Evolutionary conservation across 2,888 invertebrate species (phyloP).

Genomic region (Gymnoscelis rufifasciata): DNA sequence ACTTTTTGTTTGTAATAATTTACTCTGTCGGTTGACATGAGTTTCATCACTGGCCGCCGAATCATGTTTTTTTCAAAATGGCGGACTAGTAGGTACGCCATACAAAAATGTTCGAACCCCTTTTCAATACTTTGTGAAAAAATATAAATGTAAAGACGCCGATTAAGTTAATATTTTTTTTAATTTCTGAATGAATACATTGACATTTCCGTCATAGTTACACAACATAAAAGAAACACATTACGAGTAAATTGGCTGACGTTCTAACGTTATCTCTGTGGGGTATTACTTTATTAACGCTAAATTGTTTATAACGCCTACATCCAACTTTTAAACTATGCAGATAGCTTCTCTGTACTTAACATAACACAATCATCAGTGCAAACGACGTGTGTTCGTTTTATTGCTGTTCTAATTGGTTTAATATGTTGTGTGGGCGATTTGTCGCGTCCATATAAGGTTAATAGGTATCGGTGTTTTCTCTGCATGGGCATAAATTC

Average conservation of each 20-base stretch:
- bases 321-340: slow-evolving; percentile 32
- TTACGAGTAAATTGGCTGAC: slow-evolving; percentile 32
- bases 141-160: no score
- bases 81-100: no score
- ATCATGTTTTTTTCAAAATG: no score
- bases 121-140: no score
- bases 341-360: slow-evolving; percentile 24
- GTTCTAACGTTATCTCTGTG: slow-evolving; percentile 47
- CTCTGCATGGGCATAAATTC: no score
- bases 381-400: slow-evolving; percentile 18
- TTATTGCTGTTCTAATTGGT: slow-evolving; percentile 23
- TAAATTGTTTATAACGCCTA: slow-evolving; percentile 61
- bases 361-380: slow-evolving; percentile 25
- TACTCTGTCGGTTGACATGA: no score
- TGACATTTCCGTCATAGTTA: no score
- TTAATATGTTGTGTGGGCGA: slow-evolving; percentile 9
- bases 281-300: slow-evolving; percentile 53
- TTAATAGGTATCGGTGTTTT: not conserved
- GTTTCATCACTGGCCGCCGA: no score
- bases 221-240: slow-evolving; percentile 7
- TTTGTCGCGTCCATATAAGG: not conserved
- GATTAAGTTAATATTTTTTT: no score
- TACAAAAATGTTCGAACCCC: no score
- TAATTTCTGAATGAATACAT: no score
- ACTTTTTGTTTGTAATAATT: no score